phyloP scores from a whole-genome alignment of 1,140 invertebrate species.

The Leptoteleia sp. region DNA sequence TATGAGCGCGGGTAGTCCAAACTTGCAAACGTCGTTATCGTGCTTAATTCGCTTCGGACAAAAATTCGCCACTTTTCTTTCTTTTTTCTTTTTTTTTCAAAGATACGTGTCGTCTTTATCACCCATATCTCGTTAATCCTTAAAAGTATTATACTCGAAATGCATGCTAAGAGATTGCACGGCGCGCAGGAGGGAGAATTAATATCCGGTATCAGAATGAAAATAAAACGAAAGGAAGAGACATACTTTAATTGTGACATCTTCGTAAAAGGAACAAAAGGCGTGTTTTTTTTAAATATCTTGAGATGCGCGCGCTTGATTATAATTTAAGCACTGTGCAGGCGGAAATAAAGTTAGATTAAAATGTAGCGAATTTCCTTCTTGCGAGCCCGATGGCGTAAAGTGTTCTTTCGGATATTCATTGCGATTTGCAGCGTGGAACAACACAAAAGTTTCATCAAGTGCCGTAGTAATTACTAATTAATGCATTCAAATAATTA shows the following conservation, averaged over 20 bases:
- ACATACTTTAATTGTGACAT: background rate
- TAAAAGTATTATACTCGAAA: constrained; percentile 4
- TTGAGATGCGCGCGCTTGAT: constrained; percentile 2
- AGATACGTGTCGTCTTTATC: background rate
- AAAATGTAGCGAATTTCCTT: constrained; percentile 8
- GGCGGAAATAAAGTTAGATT: constrained; percentile 12
- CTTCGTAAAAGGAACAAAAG: background rate
- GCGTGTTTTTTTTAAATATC: background rate
- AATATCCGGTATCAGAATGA: constrained; percentile 2
- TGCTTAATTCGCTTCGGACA: too few species aligned
- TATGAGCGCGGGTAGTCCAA: background rate
- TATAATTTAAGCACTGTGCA: constrained; percentile 6
- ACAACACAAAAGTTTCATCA: background rate
- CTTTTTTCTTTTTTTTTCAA: background rate
- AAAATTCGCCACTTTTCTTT: too few species aligned
- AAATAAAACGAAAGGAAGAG: too few species aligned
- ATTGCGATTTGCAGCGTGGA: background rate
- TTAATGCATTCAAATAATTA: too few species aligned
- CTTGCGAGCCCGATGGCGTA: background rate
- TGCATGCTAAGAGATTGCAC: constrained; percentile 5
- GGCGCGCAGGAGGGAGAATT: constrained; percentile 2
- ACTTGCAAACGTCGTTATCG: background rate
- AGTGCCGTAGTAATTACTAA: background rate
- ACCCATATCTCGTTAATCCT: constrained; percentile 4
- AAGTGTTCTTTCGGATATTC: constrained; percentile 1